phyloP scores from a whole-genome alignment of 2,888 invertebrate species.

The Papilio protenor region DNA sequence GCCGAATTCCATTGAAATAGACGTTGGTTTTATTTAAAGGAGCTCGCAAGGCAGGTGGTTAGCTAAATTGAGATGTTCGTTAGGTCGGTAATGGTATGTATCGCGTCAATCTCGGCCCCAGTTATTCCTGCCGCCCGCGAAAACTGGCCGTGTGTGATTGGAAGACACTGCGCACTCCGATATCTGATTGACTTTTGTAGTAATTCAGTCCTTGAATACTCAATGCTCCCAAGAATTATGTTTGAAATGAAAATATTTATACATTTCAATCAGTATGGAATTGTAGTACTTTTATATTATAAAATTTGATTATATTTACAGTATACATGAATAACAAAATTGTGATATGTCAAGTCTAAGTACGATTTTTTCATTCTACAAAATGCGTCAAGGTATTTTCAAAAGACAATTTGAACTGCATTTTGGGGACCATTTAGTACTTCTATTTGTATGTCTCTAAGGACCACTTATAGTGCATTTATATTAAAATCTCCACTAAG shows the following conservation, averaged over 20 bases:
- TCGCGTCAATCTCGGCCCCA: constrained; percentile 60
- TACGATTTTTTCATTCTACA: not conserved
- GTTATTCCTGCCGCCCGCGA: constrained; percentile 60
- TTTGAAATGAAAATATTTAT: constrained; percentile 33
- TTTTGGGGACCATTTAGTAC: not conserved
- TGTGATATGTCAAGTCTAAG: not conserved
- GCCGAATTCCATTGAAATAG: constrained; percentile 51
- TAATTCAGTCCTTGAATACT: constrained; percentile 45
- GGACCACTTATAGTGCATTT: not conserved
- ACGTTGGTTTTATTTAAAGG: constrained; percentile 54
- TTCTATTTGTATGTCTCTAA: not conserved
- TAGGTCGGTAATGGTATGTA: constrained; percentile 64
- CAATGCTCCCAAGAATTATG: constrained; percentile 32
- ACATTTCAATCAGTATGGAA: not conserved
- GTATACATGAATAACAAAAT: not conserved
- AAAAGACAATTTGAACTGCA: not conserved
- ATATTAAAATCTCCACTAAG: not conserved
- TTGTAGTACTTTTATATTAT: not conserved
- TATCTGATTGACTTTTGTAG: constrained; percentile 51
- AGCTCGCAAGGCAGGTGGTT: constrained; percentile 57
- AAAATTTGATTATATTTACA: not conserved
- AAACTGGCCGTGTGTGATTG: constrained; percentile 53
- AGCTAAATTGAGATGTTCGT: constrained; percentile 66
- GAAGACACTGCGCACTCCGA: constrained; percentile 47
- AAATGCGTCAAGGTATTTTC: not conserved